A percentile compares a stretch with the other conserved stretches of the same genome.
phyloP scores from a whole-genome alignment of 92 coral and sea anemone species.

The Phenganax subtilis region DNA sequence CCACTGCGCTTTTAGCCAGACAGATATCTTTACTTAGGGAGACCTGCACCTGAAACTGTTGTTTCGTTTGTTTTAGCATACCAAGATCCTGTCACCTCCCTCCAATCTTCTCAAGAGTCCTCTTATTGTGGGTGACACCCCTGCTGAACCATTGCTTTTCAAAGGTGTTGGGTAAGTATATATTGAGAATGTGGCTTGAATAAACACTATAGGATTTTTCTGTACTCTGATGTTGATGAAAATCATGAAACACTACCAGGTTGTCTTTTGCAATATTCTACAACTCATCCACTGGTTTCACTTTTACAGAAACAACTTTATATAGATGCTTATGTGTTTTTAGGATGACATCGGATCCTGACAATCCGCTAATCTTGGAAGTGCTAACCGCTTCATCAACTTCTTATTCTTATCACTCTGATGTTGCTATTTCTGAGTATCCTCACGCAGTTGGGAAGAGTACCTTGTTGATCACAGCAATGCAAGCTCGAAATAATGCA shows the following conservation, averaged over 20 bases:
- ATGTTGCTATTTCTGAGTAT: conserved; percentile 82
- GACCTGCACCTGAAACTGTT: neutral
- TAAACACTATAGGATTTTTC: too few species aligned
- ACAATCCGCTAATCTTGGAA: conserved; percentile 85
- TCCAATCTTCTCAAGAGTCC: conserved; percentile 71
- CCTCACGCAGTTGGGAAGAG: conserved; percentile 99
- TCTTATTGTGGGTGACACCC: conserved; percentile 63
- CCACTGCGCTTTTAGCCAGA: too few species aligned
- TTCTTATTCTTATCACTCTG: conserved; percentile 87
- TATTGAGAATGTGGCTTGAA: neutral
- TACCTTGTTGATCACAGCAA: conserved; percentile 85
- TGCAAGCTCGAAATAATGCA: conserved; percentile 99
- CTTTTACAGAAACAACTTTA: neutral
- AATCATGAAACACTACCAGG: too few species aligned
- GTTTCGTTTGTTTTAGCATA: conserved; percentile 59
- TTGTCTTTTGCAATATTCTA: too few species aligned
- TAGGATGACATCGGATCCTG: conserved; percentile 94
- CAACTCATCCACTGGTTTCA: neutral
- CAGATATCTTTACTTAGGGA: too few species aligned
- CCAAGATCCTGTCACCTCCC: conserved; percentile 84
- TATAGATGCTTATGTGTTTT: neutral
- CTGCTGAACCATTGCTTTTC: conserved; percentile 69
- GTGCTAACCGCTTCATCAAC: conserved; percentile 92
- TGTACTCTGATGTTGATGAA: too few species aligned
- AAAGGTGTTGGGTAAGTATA: conserved; percentile 88